These are phyloP conservation scores for Tetranychus piercei DNA, from an alignment of 2,888 invertebrate species.

Conservation along the genomic window DNA sequence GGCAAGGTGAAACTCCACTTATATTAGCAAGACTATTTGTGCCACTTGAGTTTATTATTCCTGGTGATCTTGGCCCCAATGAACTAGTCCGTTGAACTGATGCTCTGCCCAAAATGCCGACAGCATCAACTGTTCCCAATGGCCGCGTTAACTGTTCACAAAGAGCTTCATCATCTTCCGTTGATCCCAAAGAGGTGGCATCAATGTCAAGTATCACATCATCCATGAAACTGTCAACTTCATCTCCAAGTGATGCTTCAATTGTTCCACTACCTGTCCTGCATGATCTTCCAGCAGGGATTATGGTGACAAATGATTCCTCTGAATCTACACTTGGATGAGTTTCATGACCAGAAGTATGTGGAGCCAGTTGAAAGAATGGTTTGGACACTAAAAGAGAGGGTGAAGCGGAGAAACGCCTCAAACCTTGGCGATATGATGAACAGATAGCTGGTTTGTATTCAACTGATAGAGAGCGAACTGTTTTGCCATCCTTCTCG, in stretches of 20 bases:
- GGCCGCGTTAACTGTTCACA: conserved; percentile 15
- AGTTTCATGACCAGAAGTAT: conserved; percentile 14
- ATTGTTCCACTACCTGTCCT: conserved; percentile 38
- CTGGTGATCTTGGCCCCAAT: background rate
- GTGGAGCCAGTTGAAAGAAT: conserved; percentile 9
- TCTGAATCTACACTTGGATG: conserved; percentile 27
- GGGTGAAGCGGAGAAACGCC: conserved; percentile 26
- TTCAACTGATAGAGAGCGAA: conserved; percentile 27
- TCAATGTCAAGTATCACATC: conserved; percentile 16
- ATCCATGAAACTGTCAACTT: conserved; percentile 42
- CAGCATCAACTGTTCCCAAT: background rate
- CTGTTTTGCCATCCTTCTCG: conserved; percentile 1
- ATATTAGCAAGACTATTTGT: background rate
- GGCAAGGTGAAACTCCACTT: background rate
- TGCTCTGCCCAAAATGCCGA: conserved; percentile 9
- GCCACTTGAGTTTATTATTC: background rate
- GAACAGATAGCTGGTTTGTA: conserved; percentile 44
- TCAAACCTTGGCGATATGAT: conserved; percentile 17
- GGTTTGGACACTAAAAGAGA: conserved; percentile 14
- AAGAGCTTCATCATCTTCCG: conserved; percentile 19
- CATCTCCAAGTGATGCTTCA: conserved; percentile 30
- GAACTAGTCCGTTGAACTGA: conserved; percentile 8
- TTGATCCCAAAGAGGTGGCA: conserved; percentile 7
- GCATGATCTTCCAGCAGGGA: conserved; percentile 22
- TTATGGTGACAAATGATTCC: conserved; percentile 27